Evolutionary conservation across 2,888 invertebrate species (phyloP), one percentile per base, ranked within the genome.

Genomic region (Synanthedon formicaeformis): DNA sequence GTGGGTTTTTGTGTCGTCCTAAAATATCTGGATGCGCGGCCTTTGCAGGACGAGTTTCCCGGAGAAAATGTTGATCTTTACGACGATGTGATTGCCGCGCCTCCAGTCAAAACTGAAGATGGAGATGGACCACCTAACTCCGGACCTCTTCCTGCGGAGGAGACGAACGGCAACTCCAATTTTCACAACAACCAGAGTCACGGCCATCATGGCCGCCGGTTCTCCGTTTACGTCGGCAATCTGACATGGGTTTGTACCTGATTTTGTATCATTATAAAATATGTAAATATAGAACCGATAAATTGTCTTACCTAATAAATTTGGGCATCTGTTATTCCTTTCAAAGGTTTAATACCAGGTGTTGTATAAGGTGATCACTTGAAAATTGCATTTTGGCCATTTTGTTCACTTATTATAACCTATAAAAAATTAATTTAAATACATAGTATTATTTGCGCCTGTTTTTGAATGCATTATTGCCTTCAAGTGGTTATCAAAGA

Each of bases 191-290:
- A 91, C 78, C 91, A 92, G 71, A 91, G 89, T 71, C 92, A 93
- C 59, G 92, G 92, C 73, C 86, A 92, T 79, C 93, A 93, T 64
- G 93, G 92, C 82, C 91, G 96, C 70, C 91, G 95, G 71, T 94
- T 94, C 79, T 96, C 97, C 79, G 90, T 98, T 50, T 99, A 99
- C 87, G 93, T 99, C 72, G 99, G 99, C 71, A 99, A 99, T 88
- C 91, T 99, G 63, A 98, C 98, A 67, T 99, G 99, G 98, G 97
- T 96, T 91, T 88, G 91, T 84, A 86, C 81, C 66, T 70, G 67
- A 82, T 76, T 83, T 79, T 83, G 63, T 65, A 64, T 82, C 67
- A 71, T 71, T 14, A 45, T 45, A 45, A 13, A 13, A 45, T 14
- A 72, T 85, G 81, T 80, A 83, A 73, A 81, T 84, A 80, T 75